Conservation (phyloP, 2,888 invertebrate genomes). For the Drosophila setosimentum region DNA sequence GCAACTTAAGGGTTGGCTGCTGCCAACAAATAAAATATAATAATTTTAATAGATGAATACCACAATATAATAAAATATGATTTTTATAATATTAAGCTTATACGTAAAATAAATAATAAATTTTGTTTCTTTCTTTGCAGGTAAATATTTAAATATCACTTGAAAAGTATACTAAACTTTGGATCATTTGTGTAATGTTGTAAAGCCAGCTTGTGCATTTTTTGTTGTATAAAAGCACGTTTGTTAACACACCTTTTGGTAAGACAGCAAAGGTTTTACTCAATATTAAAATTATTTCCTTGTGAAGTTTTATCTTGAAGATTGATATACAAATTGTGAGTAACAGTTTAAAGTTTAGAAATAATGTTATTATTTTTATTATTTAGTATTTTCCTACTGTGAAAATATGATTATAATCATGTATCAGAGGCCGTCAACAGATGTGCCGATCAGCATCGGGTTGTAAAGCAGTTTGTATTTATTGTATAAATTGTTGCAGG, state of each 20-base stretch:
- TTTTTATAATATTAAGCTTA: not conserved
- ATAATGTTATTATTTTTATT: not conserved
- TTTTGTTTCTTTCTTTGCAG: slow-evolving; percentile 26
- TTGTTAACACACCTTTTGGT: not conserved
- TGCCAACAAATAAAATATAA: not conserved
- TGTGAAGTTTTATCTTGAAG: not conserved
- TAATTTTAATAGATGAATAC: not conserved
- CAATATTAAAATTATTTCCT: not conserved
- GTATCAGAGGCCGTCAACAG: not conserved
- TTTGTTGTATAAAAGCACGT: not conserved
- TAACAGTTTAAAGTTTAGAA: not conserved
- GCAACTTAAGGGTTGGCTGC: not conserved
- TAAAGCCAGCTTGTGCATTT: not conserved
- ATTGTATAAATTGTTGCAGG: slow-evolving; percentile 7
- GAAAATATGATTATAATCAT: not conserved
- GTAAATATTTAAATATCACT: slow-evolving; percentile 6
- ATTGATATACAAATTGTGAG: too few species aligned
- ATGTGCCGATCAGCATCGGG: not conserved
- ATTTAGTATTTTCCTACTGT: not conserved
- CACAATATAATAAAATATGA: not conserved
- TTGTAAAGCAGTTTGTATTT: not conserved
- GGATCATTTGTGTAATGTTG: not conserved
- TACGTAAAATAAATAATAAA: not conserved
- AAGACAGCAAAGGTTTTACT: not conserved
- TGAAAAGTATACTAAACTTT: not conserved